Conservation (phyloP, 2,888 invertebrate genomes). For the Drosophila koepferae region DNA sequence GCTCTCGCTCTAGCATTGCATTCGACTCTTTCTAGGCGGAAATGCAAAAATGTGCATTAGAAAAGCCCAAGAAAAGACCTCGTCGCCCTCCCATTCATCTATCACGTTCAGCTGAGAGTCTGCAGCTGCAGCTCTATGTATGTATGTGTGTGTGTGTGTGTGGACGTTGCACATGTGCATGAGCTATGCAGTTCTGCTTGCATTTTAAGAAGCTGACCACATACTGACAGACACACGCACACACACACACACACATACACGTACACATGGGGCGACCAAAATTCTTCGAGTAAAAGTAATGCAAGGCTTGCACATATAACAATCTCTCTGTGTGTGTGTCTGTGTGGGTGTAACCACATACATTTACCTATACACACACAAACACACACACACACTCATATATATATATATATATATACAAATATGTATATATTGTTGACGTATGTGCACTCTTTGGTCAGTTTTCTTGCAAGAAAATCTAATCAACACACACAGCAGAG, state of each 20-base stretch:
- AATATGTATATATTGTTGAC: conserved; percentile 53
- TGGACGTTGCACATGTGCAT: conserved; percentile 38
- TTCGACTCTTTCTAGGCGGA: conserved; percentile 69
- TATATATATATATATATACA: too few species aligned
- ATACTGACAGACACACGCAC: conserved; percentile 33
- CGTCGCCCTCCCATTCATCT: conserved; percentile 14
- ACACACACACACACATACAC: conserved; percentile 19
- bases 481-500: conserved; percentile 69
- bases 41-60: conserved; percentile 80
- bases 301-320: conserved; percentile 46
- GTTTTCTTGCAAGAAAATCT: conserved; percentile 81
- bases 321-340: conserved; percentile 42
- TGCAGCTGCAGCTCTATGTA: conserved; percentile 33
- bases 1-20: conserved; percentile 68
- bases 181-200: conserved; percentile 54
- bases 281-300: conserved; percentile 75
- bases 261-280: conserved; percentile 47
- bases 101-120: conserved; percentile 39
- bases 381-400: neutral
- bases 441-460: conserved; percentile 78
- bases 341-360: conserved; percentile 49
- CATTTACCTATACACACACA: neutral
- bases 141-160: conserved; percentile 27
- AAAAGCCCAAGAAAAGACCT: conserved; percentile 76
- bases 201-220: conserved; percentile 51